phyloP scores from a whole-genome alignment of 2,797 vertebrate species.

The Kryptolebias ocellatus region DNA sequence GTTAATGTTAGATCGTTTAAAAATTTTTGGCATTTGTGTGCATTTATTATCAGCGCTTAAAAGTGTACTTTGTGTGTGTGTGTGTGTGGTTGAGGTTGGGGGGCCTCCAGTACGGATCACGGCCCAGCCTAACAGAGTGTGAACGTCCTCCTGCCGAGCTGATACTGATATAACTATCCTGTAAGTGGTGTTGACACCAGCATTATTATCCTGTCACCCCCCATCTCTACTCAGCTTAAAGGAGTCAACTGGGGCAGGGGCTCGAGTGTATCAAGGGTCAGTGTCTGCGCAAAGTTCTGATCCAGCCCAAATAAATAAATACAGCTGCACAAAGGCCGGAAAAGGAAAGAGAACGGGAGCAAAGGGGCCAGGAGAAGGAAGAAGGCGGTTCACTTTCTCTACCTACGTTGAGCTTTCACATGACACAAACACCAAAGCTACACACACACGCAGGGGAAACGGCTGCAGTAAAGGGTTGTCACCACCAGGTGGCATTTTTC shows the following conservation, averaged over 20 bases:
- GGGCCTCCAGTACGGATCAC: slow-evolving; percentile 72
- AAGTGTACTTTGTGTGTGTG: slow-evolving; percentile 18
- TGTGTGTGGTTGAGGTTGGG: slow-evolving; percentile 43
- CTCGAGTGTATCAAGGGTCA: slow-evolving; percentile 60
- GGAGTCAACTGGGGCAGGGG: slow-evolving; percentile 64
- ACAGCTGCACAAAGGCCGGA: slow-evolving; percentile 76
- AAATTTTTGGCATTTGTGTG: slow-evolving; percentile 16
- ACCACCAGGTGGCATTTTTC: slow-evolving; percentile 76
- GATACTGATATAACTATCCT: slow-evolving; percentile 81
- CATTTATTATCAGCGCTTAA: slow-evolving; percentile 36
- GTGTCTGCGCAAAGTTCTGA: slow-evolving; percentile 65
- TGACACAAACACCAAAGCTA: slow-evolving; percentile 46
- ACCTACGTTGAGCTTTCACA: slow-evolving; percentile 48
- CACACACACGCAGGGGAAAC: slow-evolving; percentile 15
- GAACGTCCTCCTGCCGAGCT: slow-evolving; percentile 76
- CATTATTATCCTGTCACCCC: slow-evolving; percentile 82
- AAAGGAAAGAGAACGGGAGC: slow-evolving; percentile 73
- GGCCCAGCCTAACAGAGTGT: slow-evolving; percentile 79
- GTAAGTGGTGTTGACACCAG: slow-evolving; percentile 81
- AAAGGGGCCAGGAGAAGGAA: slow-evolving; percentile 49
- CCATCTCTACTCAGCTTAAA: slow-evolving; percentile 76
- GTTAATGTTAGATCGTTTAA: slow-evolving; percentile 1
- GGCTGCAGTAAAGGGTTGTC: slow-evolving; percentile 44
- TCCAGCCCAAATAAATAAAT: slow-evolving; percentile 76
- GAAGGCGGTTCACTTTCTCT: slow-evolving; percentile 48